Base-by-base conservation (phyloP, 2,888 invertebrate genomes). In the Taphrorychus bicolor region DNA sequence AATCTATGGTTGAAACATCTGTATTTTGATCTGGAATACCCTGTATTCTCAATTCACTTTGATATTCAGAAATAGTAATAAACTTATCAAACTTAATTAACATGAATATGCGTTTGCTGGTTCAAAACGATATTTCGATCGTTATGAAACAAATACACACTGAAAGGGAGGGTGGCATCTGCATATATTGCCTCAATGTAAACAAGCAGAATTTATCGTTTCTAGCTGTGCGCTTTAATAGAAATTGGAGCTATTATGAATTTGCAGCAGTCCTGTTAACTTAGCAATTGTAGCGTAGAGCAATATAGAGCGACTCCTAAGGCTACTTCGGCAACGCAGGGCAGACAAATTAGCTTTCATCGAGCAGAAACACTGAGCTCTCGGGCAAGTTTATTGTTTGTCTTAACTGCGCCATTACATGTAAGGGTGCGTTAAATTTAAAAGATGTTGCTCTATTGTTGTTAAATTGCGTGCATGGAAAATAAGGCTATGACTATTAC, bases 221-320 rank as follows among this genome's bases (percentile, higher is more conserved):
- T 11, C 32, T 32, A 32, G 32, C 11, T 19, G n/a, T 16, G 52
- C 7, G 52, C 21, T 32, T n/a, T 56, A 56, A 32, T 56, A 56
- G 17, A 52, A 52, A 52, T 52, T 52, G 52, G 52, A 52, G 52
- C 52, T 52, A 52, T 52, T 52, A 52, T 52, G 52, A 18, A 21
- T 52, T n/a, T 52, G 19, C n/a, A 52, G 52, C 52, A 19, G 21
- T 52, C n/a, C 52, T 19, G 52, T 52, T 56, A 56, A 56, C 40
- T 41, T 41, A 40, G 32, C 2, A 41, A 56, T 17, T 56, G 18
- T 56, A 11, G 40, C 21, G 21, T 52, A 19, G 45, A 2, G 32
- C 32, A 32, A 52, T 52, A 52, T 17, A 52, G 17, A 52, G 21
- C 21, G 9, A 21, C 17, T n/a, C 52, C 19, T 21, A 21, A n/a